Evolutionary conservation across 2,113 vertebrate species (phyloP).

Genomic region (Tachycineta bicolor): DNA sequence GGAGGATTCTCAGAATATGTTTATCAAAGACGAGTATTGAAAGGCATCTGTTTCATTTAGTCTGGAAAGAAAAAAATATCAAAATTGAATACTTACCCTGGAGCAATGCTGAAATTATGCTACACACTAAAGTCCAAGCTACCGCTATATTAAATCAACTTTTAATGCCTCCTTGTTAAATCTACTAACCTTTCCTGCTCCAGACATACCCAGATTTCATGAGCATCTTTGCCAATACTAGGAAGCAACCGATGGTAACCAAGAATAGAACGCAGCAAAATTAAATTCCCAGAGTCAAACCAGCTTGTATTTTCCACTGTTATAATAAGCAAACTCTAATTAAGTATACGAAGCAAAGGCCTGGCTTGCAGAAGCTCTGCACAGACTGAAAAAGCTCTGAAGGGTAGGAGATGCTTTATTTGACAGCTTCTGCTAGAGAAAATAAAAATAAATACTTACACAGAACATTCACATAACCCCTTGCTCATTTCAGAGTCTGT

Average conservation of each 20-base stretch:
- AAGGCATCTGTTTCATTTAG: conserved; percentile 49
- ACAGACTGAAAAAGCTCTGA: conserved; percentile 39
- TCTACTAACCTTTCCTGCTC: not conserved
- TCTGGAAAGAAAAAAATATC: not conserved
- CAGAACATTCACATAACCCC: conserved; percentile 54
- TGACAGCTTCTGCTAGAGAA: conserved; percentile 43
- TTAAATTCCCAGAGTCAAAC: conserved; percentile 48
- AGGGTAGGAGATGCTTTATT: conserved; percentile 30
- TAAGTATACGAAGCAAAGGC: conserved; percentile 12
- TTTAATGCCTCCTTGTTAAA: conserved; percentile 51
- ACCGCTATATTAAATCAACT: conserved; percentile 30
- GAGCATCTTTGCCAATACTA: conserved; percentile 7
- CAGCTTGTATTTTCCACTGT: conserved; percentile 30
- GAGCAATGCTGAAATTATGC: conserved; percentile 10
- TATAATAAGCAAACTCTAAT: conserved; percentile 38
- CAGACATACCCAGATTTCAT: conserved; percentile 32
- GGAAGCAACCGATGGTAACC: conserved; percentile 27
- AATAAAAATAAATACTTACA: conserved; percentile 47
- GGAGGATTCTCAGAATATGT: conserved; percentile 23
- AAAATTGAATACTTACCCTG: conserved; percentile 20
- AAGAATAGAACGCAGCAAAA: conserved; percentile 31
- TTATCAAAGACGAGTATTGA: conserved; percentile 1
- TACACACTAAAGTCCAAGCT: conserved; percentile 14
- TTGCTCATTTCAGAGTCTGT: conserved; percentile 57
- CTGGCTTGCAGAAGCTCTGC: conserved; percentile 31